A percentile compares a stretch with the other conserved stretches of the same genome.
phyloP scores from a whole-genome alignment of 2,888 invertebrate species.

The Phania funesta region DNA sequence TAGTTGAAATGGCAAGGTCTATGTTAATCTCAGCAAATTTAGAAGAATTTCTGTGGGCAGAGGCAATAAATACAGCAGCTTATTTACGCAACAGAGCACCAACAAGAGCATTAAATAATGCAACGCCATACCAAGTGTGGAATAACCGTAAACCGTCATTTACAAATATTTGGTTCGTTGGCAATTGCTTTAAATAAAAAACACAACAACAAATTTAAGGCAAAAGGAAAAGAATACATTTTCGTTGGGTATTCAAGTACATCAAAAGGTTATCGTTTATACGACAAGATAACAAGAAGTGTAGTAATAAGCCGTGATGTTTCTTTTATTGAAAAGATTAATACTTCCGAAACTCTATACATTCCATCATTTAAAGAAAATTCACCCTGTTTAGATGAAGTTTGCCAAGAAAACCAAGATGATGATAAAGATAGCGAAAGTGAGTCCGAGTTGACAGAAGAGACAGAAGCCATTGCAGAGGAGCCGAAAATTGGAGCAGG shows the following conservation, averaged over 20 bases:
- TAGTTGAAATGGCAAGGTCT: slow-evolving; percentile 70
- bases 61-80: slow-evolving; percentile 61
- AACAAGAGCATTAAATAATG: slow-evolving; percentile 55
- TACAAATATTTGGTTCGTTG: slow-evolving; percentile 50
- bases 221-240: slow-evolving; percentile 38
- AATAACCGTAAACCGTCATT: slow-evolving; percentile 49
- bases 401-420: not conserved
- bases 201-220: slow-evolving; percentile 54
- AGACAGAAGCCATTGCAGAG: not conserved
- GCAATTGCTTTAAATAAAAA: slow-evolving; percentile 55
- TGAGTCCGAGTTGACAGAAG: slow-evolving; percentile 12
- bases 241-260: slow-evolving; percentile 41
- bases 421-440: not conserved
- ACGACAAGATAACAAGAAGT: slow-evolving; percentile 7
- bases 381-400: not conserved
- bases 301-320: slow-evolving; percentile 32
- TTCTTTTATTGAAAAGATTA: slow-evolving; percentile 38
- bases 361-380: not conserved
- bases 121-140: slow-evolving; percentile 66
- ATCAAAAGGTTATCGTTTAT: slow-evolving; percentile 47
- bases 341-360: not conserved
- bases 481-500: slow-evolving; percentile 37
- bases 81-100: slow-evolving; percentile 57
- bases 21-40: slow-evolving; percentile 69
- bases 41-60: slow-evolving; percentile 64